Conservation (phyloP, 1,140 invertebrate species). For the Drosophila albomicans region DNA sequence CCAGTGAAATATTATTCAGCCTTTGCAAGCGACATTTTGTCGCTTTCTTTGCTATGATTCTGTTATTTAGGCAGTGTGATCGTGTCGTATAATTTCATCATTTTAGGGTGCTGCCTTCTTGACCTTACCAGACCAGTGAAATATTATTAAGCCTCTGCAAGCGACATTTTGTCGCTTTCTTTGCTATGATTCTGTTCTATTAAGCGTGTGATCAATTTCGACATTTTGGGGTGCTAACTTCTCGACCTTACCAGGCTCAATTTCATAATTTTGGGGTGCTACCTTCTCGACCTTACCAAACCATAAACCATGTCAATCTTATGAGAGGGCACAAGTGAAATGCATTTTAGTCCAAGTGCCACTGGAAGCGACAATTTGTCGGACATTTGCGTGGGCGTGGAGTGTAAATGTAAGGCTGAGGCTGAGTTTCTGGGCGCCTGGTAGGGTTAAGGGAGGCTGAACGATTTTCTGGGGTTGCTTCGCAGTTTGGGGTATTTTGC, state of each 20-base stretch:
- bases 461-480: neutral
- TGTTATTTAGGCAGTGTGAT: too few relatives aligned
- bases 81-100: too few relatives aligned
- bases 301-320: neutral
- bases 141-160: slow-evolving; percentile 69
- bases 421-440: neutral
- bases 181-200: neutral
- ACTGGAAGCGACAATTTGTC: slow-evolving; percentile 76
- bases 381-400: neutral
- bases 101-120: neutral
- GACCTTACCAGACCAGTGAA: slow-evolving; percentile 37
- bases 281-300: neutral
- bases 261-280: too few relatives aligned
- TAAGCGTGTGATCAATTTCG: too few relatives aligned
- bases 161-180: slow-evolving; percentile 43
- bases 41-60: neutral
- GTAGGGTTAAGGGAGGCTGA: neutral
- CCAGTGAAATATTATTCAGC: slow-evolving; percentile 77
- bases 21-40: slow-evolving; percentile 46
- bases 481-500: neutral
- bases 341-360: slow-evolving; percentile 78
- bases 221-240: neutral
- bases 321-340: slow-evolving; percentile 54
- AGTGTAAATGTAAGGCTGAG: too few relatives aligned
- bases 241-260: neutral